Evolutionary conservation across 2,113 vertebrate species (phyloP), one percentile per base, ranked within the genome.

Genomic region (Corythornis madagascariensis): DNA sequence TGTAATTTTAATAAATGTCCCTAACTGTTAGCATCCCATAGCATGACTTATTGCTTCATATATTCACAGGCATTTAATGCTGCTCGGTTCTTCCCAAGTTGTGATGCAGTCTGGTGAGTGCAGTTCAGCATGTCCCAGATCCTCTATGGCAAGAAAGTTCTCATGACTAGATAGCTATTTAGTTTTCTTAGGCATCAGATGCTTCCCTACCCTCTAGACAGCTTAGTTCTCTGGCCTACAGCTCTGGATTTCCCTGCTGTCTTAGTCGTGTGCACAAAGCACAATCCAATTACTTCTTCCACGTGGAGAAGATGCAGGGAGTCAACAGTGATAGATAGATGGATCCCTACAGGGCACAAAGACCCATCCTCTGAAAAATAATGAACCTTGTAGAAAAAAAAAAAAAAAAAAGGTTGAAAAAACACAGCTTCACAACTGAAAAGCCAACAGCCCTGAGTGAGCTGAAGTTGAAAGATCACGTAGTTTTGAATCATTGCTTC

Each of bases 201-300:
- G 28, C 48, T 86, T 64, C 35, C 26, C 56, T 90, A 40, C 65
- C 22, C 35, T 83, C 35, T 69, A 65, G 53, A 90, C 13, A 82
- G 48, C 52, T 74, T 47, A 31, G 35, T 16, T 93, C 48, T 71
- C 73, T 10, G 12, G 65, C 29, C 61, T 81, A 29, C 21, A 73
- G 67, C 56, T 66, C 64, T 85, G 43, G 25, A 35, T 74, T 90
- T 90, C 61, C 80, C 72, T 85, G 88, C 88, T 94, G 72, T 57
- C 75, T 86, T 89, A 52, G 71, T 73, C 7, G 0, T 76, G 67
- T 85, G 81, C 89, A 91, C 59, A 92, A 91, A 91, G 86, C 84
- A 94, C 71, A 90, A 94, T 89, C 83, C 90, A 96, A 94, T 93
- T 92, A 93, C 66, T 92, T 92, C 89, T 93, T 90, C 83, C 77